Percentiles rank a stretch among this genome's conserved stretches.
phyloP scores from a whole-genome alignment of 2,113 vertebrate genomes.

The Myotis brandtii region DNA sequence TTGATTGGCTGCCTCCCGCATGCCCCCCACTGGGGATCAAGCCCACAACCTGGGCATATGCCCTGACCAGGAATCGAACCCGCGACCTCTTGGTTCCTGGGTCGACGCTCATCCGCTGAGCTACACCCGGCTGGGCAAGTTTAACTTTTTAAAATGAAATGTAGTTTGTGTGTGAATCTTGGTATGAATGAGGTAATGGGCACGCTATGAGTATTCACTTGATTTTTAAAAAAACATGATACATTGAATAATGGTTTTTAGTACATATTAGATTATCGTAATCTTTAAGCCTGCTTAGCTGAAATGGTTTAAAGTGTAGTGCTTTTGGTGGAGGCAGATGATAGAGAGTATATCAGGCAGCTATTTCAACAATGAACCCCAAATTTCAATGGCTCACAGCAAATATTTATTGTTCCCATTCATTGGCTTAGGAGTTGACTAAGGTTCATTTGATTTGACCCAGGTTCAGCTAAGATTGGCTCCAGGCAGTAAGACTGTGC shows the following conservation, averaged over 20 bases:
- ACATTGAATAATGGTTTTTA: not conserved
- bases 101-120: too few species aligned
- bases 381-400: not conserved
- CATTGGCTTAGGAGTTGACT: not conserved
- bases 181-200: conserved; percentile 20
- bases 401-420: not conserved
- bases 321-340: not conserved
- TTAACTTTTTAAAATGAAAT: conserved; percentile 27
- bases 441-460: not conserved
- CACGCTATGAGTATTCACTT: not conserved
- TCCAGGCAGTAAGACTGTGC: not conserved
- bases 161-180: not conserved
- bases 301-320: not conserved
- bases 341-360: not conserved
- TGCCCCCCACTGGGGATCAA: too few species aligned
- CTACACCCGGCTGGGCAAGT: not conserved
- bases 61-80: too few species aligned
- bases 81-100: too few species aligned
- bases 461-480: not conserved
- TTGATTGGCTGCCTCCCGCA: too few species aligned
- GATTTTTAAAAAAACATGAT: conserved; percentile 7
- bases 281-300: not conserved
- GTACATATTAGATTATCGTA: not conserved
- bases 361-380: not conserved
- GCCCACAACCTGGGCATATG: too few species aligned